These are phyloP conservation scores for Cotesia congregata DNA, from an alignment of 2,888 invertebrate genomes.

Conservation along the genomic window DNA sequence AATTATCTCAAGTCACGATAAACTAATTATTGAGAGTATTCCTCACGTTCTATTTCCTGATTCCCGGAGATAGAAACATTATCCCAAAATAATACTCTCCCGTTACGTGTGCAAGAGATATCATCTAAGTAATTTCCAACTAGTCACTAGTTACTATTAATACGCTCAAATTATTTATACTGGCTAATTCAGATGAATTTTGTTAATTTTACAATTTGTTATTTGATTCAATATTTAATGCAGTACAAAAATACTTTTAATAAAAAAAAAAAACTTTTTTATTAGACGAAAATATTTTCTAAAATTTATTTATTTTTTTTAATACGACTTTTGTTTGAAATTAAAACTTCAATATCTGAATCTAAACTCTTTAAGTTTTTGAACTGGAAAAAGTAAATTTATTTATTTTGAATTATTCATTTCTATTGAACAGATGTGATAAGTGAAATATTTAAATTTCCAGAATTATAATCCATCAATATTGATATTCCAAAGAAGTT, in stretches of 20 bases:
- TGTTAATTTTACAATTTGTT: neutral
- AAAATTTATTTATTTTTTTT: no score
- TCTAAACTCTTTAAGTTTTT: no score
- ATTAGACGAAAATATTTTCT: no score
- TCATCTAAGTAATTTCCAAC: neutral
- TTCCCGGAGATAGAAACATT: neutral
- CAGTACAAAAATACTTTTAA: no score
- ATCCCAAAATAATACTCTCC: neutral
- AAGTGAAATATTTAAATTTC: neutral
- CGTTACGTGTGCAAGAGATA: neutral
- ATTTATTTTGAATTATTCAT: no score
- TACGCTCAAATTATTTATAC: neutral
- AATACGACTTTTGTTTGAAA: no score
- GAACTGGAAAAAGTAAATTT: no score
- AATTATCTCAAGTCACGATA: neutral
- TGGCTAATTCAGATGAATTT: neutral
- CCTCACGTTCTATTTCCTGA: conserved; percentile 1
- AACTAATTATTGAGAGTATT: conserved; percentile 11
- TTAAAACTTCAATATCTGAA: no score
- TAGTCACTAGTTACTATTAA: neutral
- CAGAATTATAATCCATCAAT: neutral
- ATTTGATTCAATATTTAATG: neutral
- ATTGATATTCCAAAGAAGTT: neutral
- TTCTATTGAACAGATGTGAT: neutral
- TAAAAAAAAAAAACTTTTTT: no score